A percentile compares a stretch with the other conserved stretches of the same genome.
Conservation (phyloP, 2,888 invertebrate genomes). For the Cecidostiba fungosa region DNA sequence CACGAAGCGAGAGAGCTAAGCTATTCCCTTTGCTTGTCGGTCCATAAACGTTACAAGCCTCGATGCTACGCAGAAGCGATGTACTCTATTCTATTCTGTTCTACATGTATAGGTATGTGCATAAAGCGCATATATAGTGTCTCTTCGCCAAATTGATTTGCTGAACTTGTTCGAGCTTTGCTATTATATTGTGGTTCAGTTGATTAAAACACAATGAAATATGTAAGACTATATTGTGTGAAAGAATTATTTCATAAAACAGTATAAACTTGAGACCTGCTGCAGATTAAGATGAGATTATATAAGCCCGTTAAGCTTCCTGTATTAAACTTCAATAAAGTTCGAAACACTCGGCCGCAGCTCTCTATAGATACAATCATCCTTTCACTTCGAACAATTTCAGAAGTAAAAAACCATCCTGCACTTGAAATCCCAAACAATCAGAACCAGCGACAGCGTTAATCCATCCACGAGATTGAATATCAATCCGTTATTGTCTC, state of each 20-base stretch:
- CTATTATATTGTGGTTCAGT: background rate
- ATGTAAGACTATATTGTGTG: background rate
- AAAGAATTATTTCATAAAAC: background rate
- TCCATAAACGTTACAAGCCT: constrained; percentile 5
- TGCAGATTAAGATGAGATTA: constrained; percentile 29
- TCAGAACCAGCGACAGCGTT: background rate
- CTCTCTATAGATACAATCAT: too few relatives aligned
- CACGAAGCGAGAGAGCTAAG: background rate
- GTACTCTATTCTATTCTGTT: background rate
- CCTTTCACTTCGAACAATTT: too few relatives aligned
- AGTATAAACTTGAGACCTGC: background rate
- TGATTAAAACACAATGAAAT: background rate
- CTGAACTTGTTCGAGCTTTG: background rate
- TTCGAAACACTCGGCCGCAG: background rate
- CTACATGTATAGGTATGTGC: background rate
- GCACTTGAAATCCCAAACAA: too few relatives aligned
- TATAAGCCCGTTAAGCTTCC: background rate
- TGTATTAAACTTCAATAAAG: background rate
- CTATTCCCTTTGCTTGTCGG: constrained; percentile 20
- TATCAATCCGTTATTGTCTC: background rate
- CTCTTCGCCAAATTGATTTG: background rate
- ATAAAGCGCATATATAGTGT: background rate
- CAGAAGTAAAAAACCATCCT: too few relatives aligned
- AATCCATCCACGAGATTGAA: background rate
- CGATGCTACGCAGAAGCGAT: too few relatives aligned